These are phyloP conservation scores for Passerina amoena DNA, from an alignment of 2,113 vertebrate species.

Conservation along the genomic window DNA sequence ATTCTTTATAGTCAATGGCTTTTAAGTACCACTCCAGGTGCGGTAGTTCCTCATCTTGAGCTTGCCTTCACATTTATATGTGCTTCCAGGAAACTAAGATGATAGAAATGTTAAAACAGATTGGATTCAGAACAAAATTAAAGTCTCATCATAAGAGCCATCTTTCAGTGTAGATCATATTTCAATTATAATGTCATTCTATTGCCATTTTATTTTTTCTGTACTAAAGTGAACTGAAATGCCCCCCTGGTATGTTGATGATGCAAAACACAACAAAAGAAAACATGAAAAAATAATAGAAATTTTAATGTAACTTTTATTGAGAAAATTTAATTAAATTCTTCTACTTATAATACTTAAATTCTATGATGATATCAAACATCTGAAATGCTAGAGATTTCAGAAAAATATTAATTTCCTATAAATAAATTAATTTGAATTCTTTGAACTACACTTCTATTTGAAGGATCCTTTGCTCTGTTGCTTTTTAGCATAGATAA, in stretches of 20 bases:
- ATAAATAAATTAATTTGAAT: neutral
- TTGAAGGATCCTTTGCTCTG: neutral
- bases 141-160: neutral
- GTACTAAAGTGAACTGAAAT: neutral
- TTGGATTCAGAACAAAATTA: neutral
- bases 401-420: neutral
- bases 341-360: neutral
- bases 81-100: neutral
- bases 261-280: neutral
- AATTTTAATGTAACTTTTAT: neutral
- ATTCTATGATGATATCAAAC: neutral
- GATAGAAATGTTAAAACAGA: neutral
- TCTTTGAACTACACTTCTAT: neutral
- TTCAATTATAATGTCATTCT: neutral
- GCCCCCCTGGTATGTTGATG: accelerated
- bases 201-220: neutral
- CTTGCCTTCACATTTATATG: neutral
- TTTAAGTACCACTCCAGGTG: neutral
- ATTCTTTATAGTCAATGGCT: neutral
- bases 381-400: neutral
- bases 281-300: neutral
- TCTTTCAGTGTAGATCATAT: neutral
- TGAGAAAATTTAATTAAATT: neutral
- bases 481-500: neutral
- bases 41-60: neutral